These are phyloP conservation scores for Aurelia sp. DNA, from an alignment of 30 jellyfish, hydroid and myxozoan genomes.

Conservation along the genomic window DNA sequence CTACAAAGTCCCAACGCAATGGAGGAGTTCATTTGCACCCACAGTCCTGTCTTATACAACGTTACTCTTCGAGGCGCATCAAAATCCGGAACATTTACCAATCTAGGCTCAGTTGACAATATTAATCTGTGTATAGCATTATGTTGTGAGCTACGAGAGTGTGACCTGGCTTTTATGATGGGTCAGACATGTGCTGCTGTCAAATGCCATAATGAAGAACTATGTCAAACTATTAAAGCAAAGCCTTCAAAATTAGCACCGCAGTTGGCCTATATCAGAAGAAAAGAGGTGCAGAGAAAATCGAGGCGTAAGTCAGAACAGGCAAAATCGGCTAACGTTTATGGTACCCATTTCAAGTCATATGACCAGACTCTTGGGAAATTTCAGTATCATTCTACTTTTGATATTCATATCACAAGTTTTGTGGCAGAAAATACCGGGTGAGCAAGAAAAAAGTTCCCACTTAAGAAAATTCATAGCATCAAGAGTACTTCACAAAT, in stretches of 20 bases:
- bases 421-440: no score
- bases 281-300: slow-evolving; percentile 85
- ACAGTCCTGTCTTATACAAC: slow-evolving; percentile 93
- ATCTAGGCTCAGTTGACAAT: slow-evolving; percentile 88
- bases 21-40: slow-evolving; percentile 91
- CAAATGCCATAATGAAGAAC: slow-evolving; percentile 89
- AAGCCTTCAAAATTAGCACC: slow-evolving; percentile 87
- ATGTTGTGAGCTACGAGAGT: slow-evolving; percentile 90
- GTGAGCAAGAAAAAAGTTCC: no score
- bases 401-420: no score
- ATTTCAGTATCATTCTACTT: no score
- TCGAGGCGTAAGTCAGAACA: slow-evolving; percentile 74
- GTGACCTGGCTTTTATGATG: slow-evolving; percentile 94
- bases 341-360: no score
- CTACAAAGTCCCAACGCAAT: slow-evolving; percentile 57
- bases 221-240: slow-evolving; percentile 92
- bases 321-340: no score
- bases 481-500: no score
- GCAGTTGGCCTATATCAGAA: slow-evolving; percentile 88
- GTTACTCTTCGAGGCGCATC: slow-evolving; percentile 96
- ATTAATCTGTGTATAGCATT: slow-evolving; percentile 90
- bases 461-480: no score
- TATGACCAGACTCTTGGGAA: no score
- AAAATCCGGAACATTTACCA: slow-evolving; percentile 90
- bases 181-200: slow-evolving; percentile 91